phyloP scores from a whole-genome alignment of 2,797 vertebrate species.

The Helostoma temminkii region DNA sequence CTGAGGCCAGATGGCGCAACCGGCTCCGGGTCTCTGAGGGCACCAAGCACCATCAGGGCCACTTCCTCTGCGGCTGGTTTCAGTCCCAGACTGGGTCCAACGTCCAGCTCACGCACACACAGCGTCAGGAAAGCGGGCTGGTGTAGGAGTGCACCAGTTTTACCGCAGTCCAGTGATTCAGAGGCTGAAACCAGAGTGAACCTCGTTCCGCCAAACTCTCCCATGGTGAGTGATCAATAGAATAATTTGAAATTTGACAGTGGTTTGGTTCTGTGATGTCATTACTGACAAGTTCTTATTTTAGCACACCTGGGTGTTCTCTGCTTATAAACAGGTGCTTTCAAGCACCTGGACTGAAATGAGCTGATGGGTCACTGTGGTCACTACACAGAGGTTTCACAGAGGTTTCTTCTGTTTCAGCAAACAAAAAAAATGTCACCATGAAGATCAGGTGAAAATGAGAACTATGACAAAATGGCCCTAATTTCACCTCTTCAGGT shows the following conservation, averaged over 20 bases:
- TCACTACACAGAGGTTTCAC: too few relatives aligned
- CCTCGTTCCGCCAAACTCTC: slow-evolving; percentile 85
- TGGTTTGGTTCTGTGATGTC: too few relatives aligned
- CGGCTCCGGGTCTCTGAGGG: slow-evolving; percentile 72
- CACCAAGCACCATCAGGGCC: slow-evolving; percentile 76
- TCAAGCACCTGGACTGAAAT: not conserved
- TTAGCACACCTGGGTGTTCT: too few relatives aligned
- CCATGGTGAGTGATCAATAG: slow-evolving; percentile 66
- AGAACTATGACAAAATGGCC: too few relatives aligned
- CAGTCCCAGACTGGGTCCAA: slow-evolving; percentile 34
- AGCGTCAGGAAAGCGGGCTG: slow-evolving; percentile 46
- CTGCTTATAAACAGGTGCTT: too few relatives aligned
- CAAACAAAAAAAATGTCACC: too few relatives aligned
- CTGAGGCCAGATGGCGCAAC: slow-evolving; percentile 78
- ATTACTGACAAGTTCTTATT: too few relatives aligned
- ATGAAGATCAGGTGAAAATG: too few relatives aligned
- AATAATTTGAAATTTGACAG: too few relatives aligned
- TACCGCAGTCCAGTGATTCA: slow-evolving; percentile 78
- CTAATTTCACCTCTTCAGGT: too few relatives aligned
- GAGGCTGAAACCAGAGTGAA: slow-evolving; percentile 74
- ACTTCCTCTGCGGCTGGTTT: slow-evolving; percentile 52
- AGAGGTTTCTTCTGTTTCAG: too few relatives aligned
- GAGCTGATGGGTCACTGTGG: not conserved
- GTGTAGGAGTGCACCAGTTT: slow-evolving; percentile 71
- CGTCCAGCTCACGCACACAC: slow-evolving; percentile 27